Conservation (phyloP, 2,888 invertebrate genomes). For the Chymomyza procnemis region DNA sequence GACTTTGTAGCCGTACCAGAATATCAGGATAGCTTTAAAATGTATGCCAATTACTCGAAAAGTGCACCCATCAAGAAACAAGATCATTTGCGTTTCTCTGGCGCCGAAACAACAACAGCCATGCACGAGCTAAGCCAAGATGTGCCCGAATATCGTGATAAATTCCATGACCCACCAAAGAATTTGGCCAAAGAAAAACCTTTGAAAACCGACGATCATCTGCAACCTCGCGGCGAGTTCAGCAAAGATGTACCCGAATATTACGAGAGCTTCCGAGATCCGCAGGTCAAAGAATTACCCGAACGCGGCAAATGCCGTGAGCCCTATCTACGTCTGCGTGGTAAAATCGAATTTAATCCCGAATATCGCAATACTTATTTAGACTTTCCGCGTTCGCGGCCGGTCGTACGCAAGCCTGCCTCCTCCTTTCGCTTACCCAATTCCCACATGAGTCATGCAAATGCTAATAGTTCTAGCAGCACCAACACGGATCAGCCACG, state of each 20-base stretch:
- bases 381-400: conserved; percentile 77
- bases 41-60: conserved; percentile 77
- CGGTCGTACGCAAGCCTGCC: conserved; percentile 75
- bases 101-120: conserved; percentile 54
- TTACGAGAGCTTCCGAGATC: conserved; percentile 77
- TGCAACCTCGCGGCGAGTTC: conserved; percentile 74
- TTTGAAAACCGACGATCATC: conserved; percentile 72
- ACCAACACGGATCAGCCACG: conserved; percentile 24
- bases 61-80: conserved; percentile 77
- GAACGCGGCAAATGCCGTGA: conserved; percentile 77
- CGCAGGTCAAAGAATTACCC: conserved; percentile 76
- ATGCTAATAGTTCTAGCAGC: conserved; percentile 22
- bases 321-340: conserved; percentile 75
- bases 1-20: conserved; percentile 75
- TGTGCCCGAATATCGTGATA: conserved; percentile 75
- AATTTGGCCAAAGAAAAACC: conserved; percentile 61
- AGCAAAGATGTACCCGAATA: conserved; percentile 73
- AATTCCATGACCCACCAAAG: conserved; percentile 73
- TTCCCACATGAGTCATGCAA: conserved; percentile 29
- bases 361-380: conserved; percentile 77
- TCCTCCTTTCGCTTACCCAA: conserved; percentile 75
- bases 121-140: conserved; percentile 26
- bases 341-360: conserved; percentile 78
- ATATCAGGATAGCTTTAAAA: conserved; percentile 77
- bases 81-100: conserved; percentile 75